These are phyloP conservation scores for Acrobasis consociella DNA, from an alignment of 2,888 invertebrate genomes.

Conservation along the genomic window DNA sequence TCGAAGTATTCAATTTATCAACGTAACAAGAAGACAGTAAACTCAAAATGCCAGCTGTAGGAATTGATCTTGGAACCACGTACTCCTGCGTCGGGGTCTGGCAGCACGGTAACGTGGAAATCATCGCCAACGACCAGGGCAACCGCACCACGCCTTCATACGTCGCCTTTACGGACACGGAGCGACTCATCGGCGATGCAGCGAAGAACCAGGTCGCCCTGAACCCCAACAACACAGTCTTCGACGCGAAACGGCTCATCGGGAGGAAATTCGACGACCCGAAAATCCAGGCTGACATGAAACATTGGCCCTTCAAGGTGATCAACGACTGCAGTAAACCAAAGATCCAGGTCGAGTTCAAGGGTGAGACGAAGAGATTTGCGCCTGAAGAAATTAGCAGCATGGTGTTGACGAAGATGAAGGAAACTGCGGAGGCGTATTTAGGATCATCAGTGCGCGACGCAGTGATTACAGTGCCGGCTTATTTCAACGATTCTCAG, in stretches of 20 bases:
- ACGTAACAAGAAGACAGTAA: constrained; percentile 31
- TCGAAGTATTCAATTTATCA: constrained; percentile 24
- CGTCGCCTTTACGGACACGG: constrained; percentile 85
- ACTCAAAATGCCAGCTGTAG: constrained; percentile 76
- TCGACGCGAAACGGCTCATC: constrained; percentile 88
- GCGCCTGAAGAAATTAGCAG: constrained; percentile 85
- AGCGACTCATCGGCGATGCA: constrained; percentile 84
- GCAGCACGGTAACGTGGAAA: constrained; percentile 85
- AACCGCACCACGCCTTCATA: constrained; percentile 86
- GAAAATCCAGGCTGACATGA: constrained; percentile 87
- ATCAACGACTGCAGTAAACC: constrained; percentile 83
- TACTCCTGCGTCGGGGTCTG: constrained; percentile 69
- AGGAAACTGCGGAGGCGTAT: constrained; percentile 86
- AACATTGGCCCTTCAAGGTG: constrained; percentile 90
- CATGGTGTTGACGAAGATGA: constrained; percentile 86
- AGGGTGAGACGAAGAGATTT: constrained; percentile 81
- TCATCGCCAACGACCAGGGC: constrained; percentile 84
- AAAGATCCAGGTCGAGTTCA: constrained; percentile 84
- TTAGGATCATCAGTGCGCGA: constrained; percentile 83
- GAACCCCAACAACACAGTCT: constrained; percentile 87
- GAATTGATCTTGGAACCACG: constrained; percentile 82
- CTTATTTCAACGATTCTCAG: constrained; percentile 86
- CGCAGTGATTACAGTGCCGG: constrained; percentile 89
- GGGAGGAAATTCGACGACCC: constrained; percentile 88
- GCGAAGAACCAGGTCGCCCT: constrained; percentile 85